Conservation (phyloP, 2,113 vertebrate species). For the Paradoxurus hermaphroditus region DNA sequence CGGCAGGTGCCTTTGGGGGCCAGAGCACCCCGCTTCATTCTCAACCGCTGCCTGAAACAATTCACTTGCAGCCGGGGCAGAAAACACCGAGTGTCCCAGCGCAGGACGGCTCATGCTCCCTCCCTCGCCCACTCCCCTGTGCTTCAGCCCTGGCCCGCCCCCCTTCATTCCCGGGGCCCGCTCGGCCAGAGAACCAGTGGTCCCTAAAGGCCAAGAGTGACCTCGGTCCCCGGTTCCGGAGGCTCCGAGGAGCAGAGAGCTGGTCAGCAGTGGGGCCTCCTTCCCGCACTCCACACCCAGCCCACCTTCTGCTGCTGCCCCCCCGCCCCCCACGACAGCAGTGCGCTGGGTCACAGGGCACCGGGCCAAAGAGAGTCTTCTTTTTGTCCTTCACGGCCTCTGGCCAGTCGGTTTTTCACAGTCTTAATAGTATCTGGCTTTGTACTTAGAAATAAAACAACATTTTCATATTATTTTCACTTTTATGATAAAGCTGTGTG, state of each 20-base stretch:
- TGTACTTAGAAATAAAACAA: slow-evolving; percentile 70
- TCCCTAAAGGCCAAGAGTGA: background rate
- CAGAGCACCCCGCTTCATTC: background rate
- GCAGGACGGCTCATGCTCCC: background rate
- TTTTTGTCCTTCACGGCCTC: background rate
- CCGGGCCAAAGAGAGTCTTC: background rate
- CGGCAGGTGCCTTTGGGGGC: background rate
- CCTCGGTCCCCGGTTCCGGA: background rate
- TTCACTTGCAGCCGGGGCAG: background rate
- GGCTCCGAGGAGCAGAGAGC: background rate
- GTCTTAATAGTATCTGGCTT: slow-evolving; percentile 46
- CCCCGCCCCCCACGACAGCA: background rate
- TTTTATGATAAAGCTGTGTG: background rate
- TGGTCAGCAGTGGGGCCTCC: background rate
- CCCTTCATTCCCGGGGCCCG: background rate
- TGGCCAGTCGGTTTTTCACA: slow-evolving; percentile 33
- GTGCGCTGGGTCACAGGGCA: background rate
- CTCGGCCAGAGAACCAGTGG: background rate
- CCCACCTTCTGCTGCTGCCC: background rate
- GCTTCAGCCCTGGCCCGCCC: fast-evolving
- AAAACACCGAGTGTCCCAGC: background rate
- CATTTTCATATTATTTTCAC: slow-evolving; percentile 54
- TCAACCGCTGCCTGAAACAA: background rate
- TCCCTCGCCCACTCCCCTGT: background rate
- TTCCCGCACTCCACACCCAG: too few species aligned